Conservation (phyloP, 2,797 vertebrate species). For the Lagodon rhomboides region DNA sequence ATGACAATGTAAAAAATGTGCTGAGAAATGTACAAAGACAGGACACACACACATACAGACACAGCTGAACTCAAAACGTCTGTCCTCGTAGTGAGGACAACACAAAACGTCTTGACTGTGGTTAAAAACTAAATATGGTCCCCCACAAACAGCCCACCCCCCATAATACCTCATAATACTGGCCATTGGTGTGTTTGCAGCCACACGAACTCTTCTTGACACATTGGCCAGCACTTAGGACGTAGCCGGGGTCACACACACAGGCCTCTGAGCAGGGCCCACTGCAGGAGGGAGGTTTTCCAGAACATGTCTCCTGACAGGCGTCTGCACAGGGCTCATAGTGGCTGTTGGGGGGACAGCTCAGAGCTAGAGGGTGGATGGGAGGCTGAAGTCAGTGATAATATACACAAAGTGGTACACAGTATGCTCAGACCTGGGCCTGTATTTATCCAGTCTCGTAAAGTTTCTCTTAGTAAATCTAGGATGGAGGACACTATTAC, state of each 20-base stretch:
- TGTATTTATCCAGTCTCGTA: too few species aligned
- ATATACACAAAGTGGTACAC: neutral
- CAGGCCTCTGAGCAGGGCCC: conserved; percentile 82
- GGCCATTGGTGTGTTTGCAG: conserved; percentile 74
- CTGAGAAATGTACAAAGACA: too few species aligned
- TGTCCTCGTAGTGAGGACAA: neutral
- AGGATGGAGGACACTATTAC: too few species aligned
- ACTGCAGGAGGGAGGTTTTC: conserved; percentile 61
- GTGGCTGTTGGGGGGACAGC: conserved; percentile 84
- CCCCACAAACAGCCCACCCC: too few species aligned
- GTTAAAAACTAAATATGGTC: neutral
- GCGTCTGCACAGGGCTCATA: conserved; percentile 80
- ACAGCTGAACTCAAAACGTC: neutral
- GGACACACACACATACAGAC: conserved; percentile 21
- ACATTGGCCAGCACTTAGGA: conserved; percentile 83
- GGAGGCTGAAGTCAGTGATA: conserved; percentile 1
- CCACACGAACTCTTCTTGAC: conserved; percentile 76
- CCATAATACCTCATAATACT: conserved; percentile 78
- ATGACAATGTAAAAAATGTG: neutral
- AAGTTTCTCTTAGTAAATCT: neutral
- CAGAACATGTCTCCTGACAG: conserved; percentile 83
- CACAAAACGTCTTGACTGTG: too few species aligned
- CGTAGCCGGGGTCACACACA: conserved; percentile 81
- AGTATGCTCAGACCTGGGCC: neutral
- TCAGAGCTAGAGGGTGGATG: conserved; percentile 66